Base-by-base conservation (phyloP, 2,797 vertebrate species). In the Alosa sapidissima region DNA sequence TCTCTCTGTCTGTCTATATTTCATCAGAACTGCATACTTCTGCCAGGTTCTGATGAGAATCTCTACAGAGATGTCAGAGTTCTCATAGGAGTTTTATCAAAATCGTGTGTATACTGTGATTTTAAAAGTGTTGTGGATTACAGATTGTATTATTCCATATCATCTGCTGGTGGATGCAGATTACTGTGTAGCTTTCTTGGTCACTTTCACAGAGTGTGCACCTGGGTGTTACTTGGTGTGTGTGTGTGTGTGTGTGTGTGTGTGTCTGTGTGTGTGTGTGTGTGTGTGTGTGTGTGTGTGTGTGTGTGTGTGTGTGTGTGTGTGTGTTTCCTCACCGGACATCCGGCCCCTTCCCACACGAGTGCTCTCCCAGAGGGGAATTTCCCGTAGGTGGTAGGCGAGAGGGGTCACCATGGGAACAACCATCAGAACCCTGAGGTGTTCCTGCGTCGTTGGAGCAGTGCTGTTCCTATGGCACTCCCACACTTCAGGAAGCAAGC, bases 321-420 rank as follows among this genome's bases (percentile, higher is more conserved):
- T 75, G 68, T 41, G 68, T 75, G 68, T 45, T 75, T 75, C 68
- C 68, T 75, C 33, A 41, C 33, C 33, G 68, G 68, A 75, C 68
- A 41, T 75, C 68, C 68, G 68, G 68, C 33, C 13, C 68, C 36
- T 36, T 75, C 33, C 68, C 33, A 45, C 68, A 75, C 68, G 13
- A 75, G 68, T 45, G 68, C 41, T 75, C 68, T 75, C 68, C 33
- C 68, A 75, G 68, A 75, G 41, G 68, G 68, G 68, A 45, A 75
- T 33, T 75, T 75, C 68, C 68, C 36, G 68, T 33, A 75, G 68
- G 68, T 0, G 68, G 68, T 7, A 72, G 65, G 65, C 65, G 65
- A 33, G 33, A 36, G 11, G 62, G 33, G 68, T 75, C 33, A 11
- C 24, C 68, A 75, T 75, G 68, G 68, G 33, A 75, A 75, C 68